phyloP scores from a whole-genome alignment of 1,140 invertebrate species.

The Augochlora pura region DNA sequence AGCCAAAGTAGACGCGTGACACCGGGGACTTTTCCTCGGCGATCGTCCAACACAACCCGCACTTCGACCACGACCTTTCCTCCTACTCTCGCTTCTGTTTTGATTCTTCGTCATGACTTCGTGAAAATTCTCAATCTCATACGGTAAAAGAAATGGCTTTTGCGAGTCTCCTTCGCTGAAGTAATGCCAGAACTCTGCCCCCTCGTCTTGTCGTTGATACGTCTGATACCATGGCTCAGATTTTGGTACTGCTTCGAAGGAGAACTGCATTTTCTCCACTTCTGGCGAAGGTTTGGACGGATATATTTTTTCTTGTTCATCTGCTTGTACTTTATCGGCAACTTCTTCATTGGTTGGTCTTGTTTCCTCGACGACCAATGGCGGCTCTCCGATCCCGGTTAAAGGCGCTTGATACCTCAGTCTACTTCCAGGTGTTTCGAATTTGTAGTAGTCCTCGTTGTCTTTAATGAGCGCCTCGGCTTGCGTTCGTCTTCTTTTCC shows the following conservation, averaged over 20 bases:
- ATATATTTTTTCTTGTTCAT: constrained; percentile 63
- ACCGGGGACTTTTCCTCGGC: constrained; percentile 90
- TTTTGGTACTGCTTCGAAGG: constrained; percentile 87
- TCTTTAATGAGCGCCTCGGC: constrained; percentile 83
- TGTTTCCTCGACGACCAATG: background rate
- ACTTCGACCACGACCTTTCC: constrained; percentile 68
- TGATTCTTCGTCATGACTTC: constrained; percentile 64
- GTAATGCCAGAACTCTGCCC: constrained; percentile 82
- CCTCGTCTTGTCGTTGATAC: constrained; percentile 87
- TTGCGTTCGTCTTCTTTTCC: constrained; percentile 81
- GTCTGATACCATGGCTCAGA: constrained; percentile 90
- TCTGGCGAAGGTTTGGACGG: constrained; percentile 81
- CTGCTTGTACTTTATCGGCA: constrained; percentile 47
- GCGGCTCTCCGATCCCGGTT: constrained; percentile 65
- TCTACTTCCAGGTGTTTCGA: constrained; percentile 82
- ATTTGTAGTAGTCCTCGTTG: constrained; percentile 84
- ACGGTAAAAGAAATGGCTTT: constrained; percentile 87
- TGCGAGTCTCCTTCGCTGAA: constrained; percentile 77
- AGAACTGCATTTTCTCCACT: constrained; percentile 85
- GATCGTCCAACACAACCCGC: constrained; percentile 79
- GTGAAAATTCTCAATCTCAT: constrained; percentile 84
- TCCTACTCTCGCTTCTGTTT: constrained; percentile 62
- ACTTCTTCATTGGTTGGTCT: constrained; percentile 42
- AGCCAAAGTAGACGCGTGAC: constrained; percentile 91
- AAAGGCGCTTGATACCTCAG: constrained; percentile 77